Evolutionary conservation across 23 tunicate genomes (phyloP).

Genomic region (Pegea sp.): DNA sequence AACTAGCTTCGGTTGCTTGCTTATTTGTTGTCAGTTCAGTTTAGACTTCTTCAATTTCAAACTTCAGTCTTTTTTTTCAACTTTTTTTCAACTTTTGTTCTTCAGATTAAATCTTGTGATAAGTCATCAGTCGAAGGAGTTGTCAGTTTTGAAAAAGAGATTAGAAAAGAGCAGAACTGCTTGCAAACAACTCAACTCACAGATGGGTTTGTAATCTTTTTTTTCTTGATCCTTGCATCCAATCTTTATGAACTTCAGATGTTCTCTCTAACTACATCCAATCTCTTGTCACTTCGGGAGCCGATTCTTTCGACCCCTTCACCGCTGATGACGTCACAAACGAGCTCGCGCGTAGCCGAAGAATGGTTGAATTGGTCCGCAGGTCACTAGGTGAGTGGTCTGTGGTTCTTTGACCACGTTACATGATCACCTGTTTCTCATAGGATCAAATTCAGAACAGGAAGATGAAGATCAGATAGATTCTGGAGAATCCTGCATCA

Average conservation of each 20-base stretch:
- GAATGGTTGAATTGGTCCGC: slow-evolving; percentile 15
- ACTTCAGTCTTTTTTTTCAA: too few relatives aligned
- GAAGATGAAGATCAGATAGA: background rate
- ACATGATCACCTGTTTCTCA: background rate
- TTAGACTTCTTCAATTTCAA: too few relatives aligned
- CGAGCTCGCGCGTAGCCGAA: slow-evolving; percentile 37
- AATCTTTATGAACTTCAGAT: slow-evolving; percentile 15
- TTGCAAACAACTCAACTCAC: slow-evolving; percentile 30
- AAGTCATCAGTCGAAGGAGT: slow-evolving; percentile 78
- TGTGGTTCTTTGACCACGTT: background rate
- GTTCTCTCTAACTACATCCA: slow-evolving; percentile 27
- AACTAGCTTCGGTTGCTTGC: too few relatives aligned
- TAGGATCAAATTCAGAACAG: background rate
- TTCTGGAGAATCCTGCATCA: background rate
- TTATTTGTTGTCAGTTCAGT: too few relatives aligned
- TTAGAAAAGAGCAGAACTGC: slow-evolving; percentile 31
- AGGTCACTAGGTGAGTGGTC: background rate
- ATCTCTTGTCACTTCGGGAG: slow-evolving; percentile 17
- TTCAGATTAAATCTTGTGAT: slow-evolving; percentile 70
- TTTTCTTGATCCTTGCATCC: background rate
- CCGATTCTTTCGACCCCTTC: slow-evolving; percentile 15
- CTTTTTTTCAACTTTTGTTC: slow-evolving; percentile 3
- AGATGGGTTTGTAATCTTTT: slow-evolving; percentile 33
- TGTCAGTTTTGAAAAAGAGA: slow-evolving; percentile 33
- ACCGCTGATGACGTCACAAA: slow-evolving; percentile 13